These are phyloP conservation scores for Entomobrya proxima DNA, from an alignment of 2,888 invertebrate genomes.

Conservation along the genomic window DNA sequence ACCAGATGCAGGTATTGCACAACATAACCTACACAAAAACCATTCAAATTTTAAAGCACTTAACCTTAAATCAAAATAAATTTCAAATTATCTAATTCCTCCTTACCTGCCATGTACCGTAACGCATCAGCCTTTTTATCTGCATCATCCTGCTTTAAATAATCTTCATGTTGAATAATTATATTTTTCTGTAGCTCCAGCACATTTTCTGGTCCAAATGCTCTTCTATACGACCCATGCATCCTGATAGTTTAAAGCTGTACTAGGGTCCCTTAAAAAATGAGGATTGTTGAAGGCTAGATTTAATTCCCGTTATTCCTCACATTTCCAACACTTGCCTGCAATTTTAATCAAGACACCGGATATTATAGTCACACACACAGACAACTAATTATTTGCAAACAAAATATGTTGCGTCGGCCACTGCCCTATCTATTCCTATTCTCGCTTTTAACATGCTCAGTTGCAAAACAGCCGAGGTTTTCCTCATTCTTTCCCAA, in stretches of 20 bases:
- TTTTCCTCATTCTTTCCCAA: too few species aligned
- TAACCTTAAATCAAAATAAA: not conserved
- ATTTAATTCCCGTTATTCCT: too few species aligned
- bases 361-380: too few species aligned
- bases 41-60: not conserved
- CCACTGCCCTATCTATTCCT: too few species aligned
- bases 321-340: too few species aligned
- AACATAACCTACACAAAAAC: conserved; percentile 82
- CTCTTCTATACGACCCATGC: conserved; percentile 60
- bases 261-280: too few species aligned
- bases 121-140: conserved; percentile 71
- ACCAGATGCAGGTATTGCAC: conserved; percentile 87
- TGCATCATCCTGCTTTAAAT: conserved; percentile 86
- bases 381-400: too few species aligned
- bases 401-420: too few species aligned
- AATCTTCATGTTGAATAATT: conserved; percentile 86
- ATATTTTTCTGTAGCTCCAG: conserved; percentile 85
- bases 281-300: too few species aligned
- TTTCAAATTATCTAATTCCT: not conserved
- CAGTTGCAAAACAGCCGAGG: too few species aligned
- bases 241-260: conserved; percentile 39
- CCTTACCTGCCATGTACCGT: conserved; percentile 70
- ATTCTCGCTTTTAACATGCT: too few species aligned
- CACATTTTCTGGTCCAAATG: conserved; percentile 65
- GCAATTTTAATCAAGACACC: too few species aligned